phyloP scores from a whole-genome alignment of 2,113 vertebrate genomes.

The Cottus gobio region DNA sequence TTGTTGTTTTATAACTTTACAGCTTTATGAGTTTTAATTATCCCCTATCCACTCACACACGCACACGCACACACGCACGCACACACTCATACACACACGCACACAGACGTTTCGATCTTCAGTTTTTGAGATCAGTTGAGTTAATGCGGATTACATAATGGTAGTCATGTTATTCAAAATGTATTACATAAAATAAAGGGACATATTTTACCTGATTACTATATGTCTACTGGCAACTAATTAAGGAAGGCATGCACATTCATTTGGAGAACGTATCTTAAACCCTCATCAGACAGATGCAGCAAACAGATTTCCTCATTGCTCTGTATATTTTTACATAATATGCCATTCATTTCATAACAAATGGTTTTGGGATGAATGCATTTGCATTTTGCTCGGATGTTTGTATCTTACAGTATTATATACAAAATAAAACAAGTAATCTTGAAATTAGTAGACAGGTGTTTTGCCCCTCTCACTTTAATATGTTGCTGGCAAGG shows the following conservation, averaged over 20 bases:
- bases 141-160: conserved; percentile 46
- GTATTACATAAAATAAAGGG: conserved; percentile 63
- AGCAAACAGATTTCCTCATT: background rate
- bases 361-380: background rate
- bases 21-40: conserved; percentile 15
- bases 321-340: background rate
- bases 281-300: background rate
- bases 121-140: conserved; percentile 34
- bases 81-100: conserved; percentile 9
- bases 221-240: conserved; percentile 44
- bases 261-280: conserved; percentile 1
- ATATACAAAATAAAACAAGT: background rate
- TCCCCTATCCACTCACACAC: background rate
- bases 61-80: no score
- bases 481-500: background rate
- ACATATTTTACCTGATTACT: conserved; percentile 27
- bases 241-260: conserved; percentile 16
- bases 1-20: conserved; percentile 47
- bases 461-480: background rate
- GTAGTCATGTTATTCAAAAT: conserved; percentile 49
- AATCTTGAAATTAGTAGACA: background rate
- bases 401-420: background rate
- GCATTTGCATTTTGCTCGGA: background rate
- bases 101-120: conserved; percentile 33
- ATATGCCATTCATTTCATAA: background rate